Base-by-base conservation (phyloP, 2,888 invertebrate genomes). In the Cheilosia impressa region DNA sequence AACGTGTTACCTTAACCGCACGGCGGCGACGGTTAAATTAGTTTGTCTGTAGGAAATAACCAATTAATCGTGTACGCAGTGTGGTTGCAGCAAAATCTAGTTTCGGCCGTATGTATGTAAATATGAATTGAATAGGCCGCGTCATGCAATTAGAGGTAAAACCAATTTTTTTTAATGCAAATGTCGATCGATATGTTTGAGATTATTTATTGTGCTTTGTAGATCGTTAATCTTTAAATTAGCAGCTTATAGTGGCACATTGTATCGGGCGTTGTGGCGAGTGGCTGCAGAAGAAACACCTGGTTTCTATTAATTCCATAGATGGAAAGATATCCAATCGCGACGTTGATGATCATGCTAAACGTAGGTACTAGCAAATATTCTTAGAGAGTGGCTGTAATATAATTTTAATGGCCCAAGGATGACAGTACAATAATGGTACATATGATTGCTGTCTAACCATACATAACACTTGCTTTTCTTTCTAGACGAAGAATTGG, bases 21-120 rank as follows among this genome's bases (percentile, higher is more conserved):
- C 2, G 4, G 19, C 15, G 15, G 4, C 38, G 22, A 57, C 45
- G 19, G 13, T 43, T 27, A 31, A 45, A 4, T 31, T 63, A 2
- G 10, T 53, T 62, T 27, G 31, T 53, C 22, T 19, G 22, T 31
- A 55, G 62, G 63, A 63, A 73, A 63, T 55, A 1, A 22, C 53
- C 17, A 53, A 62, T 72, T 72, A 55, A 62, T 52, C 31, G 41
- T 45, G 34, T 24, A 62, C 62, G n/a, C 43, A 62, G 47, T 45
- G 22, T 3, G 27, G 27, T 17, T 52, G n/a, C 34, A 22, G 24
- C 17, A n/a, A 52, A 52, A 22, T 52, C 65, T 22, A 41, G 63
- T 63, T 52, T 17, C 4, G 50, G 7, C 4, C 19, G n/a, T 17
- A 38, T 13, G 38, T 38, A 38, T 13, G 27, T 27, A n/a, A 9